phyloP scores from a whole-genome alignment of 2,888 invertebrate species.

The Blastobasis adustella region DNA sequence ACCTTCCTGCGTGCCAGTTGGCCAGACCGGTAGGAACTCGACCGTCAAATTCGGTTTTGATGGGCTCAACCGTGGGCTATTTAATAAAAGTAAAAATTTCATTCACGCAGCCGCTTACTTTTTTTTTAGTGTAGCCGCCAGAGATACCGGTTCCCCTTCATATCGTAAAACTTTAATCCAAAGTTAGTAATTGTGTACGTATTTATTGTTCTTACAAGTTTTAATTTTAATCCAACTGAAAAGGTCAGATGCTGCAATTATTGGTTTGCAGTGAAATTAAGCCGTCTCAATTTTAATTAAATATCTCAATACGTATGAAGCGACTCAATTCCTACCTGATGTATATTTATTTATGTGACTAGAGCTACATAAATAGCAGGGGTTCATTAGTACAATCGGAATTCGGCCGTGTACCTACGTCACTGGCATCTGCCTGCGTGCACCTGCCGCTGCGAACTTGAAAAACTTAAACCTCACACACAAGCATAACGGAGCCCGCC shows the following conservation, averaged over 20 bases:
- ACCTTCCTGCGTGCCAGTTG: no score
- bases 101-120: conserved; percentile 2
- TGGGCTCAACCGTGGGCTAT: conserved; percentile 15
- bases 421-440: conserved; percentile 40
- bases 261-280: conserved; percentile 4
- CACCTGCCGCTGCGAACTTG: conserved; percentile 40
- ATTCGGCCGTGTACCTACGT: conserved; percentile 26
- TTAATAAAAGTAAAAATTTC: conserved; percentile 11
- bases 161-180: conserved; percentile 9
- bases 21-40: conserved; percentile 17
- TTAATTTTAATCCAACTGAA: conserved; percentile 7
- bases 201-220: background rate
- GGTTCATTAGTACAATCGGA: conserved; percentile 20
- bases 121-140: conserved; percentile 1
- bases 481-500: conserved; percentile 11
- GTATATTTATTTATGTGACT: background rate
- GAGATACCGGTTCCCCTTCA: conserved; percentile 3
- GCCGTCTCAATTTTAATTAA: conserved; percentile 6
- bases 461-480: conserved; percentile 34
- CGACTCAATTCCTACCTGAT: no score
- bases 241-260: conserved; percentile 7
- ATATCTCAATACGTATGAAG: background rate
- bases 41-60: conserved; percentile 26
- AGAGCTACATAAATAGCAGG: conserved; percentile 4
- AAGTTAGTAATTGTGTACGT: conserved; percentile 3